phyloP scores from a whole-genome alignment of 2,888 invertebrate species.

The Catocala nupta region DNA sequence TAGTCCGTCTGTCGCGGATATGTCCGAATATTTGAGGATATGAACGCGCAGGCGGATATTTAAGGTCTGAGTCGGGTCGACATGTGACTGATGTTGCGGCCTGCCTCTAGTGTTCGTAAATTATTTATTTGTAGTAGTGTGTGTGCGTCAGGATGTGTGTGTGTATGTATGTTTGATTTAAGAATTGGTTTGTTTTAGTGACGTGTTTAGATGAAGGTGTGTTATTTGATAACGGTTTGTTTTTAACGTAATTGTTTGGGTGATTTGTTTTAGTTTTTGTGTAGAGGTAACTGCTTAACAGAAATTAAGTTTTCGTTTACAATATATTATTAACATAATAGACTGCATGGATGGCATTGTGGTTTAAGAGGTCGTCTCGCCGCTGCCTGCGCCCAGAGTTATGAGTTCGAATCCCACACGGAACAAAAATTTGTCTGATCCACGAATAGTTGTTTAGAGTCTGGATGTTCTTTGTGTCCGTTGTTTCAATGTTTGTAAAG shows the following conservation, averaged over 20 bases:
- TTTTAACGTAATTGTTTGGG: slow-evolving; percentile 3
- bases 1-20: slow-evolving; percentile 53
- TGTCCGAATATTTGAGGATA: slow-evolving; percentile 53
- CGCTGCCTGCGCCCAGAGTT: too few species aligned
- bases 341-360: background rate
- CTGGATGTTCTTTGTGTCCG: too few species aligned
- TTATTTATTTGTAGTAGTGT: slow-evolving; percentile 51
- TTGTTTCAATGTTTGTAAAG: too few species aligned
- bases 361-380: too few species aligned
- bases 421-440: too few species aligned
- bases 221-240: slow-evolving; percentile 17
- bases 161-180: slow-evolving; percentile 28
- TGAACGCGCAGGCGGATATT: slow-evolving; percentile 50
- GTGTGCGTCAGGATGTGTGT: slow-evolving; percentile 21
- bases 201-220: slow-evolving; percentile 27
- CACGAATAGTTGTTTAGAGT: too few species aligned
- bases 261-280: background rate
- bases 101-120: slow-evolving; percentile 42
- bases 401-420: too few species aligned
- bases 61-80: slow-evolving; percentile 59
- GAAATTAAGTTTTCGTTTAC: too few species aligned
- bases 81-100: slow-evolving; percentile 67
- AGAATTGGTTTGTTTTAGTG: slow-evolving; percentile 31
- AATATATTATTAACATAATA: too few species aligned
- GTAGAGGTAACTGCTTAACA: background rate